These are phyloP conservation scores for Rhynchomys soricoides DNA, from an alignment of 2,113 vertebrate species.

Conservation along the genomic window DNA sequence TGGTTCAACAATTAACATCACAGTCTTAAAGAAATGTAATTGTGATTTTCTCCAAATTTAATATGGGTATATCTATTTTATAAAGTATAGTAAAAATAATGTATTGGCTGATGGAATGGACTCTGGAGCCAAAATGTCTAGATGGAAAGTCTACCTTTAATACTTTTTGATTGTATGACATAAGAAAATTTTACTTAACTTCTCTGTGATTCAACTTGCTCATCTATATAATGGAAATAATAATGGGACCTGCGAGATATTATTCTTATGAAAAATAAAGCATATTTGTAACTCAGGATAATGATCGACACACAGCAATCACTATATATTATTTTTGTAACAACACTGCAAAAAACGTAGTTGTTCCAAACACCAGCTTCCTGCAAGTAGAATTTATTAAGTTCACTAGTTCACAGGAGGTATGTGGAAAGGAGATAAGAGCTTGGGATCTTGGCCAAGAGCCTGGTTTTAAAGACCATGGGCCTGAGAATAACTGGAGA, in stretches of 20 bases:
- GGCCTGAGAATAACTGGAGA: neutral
- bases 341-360: constrained; percentile 19
- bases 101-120: neutral
- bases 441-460: constrained; percentile 35
- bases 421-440: constrained; percentile 51
- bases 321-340: constrained; percentile 16
- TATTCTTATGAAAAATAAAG: neutral
- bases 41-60: neutral
- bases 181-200: neutral
- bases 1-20: neutral
- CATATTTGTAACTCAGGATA: neutral
- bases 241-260: neutral
- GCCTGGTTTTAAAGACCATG: neutral
- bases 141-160: neutral
- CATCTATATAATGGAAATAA: neutral
- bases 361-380: constrained; percentile 16
- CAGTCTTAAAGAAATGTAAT: constrained; percentile 32
- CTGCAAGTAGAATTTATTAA: constrained; percentile 41
- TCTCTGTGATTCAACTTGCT: constrained; percentile 34
- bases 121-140: neutral
- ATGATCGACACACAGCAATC: constrained; percentile 11
- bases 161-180: neutral
- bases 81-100: neutral
- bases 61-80: neutral
- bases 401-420: constrained; percentile 29